These are phyloP conservation scores for Cetoscarus ocellatus DNA, from an alignment of 2,797 vertebrate species.

Conservation along the genomic window DNA sequence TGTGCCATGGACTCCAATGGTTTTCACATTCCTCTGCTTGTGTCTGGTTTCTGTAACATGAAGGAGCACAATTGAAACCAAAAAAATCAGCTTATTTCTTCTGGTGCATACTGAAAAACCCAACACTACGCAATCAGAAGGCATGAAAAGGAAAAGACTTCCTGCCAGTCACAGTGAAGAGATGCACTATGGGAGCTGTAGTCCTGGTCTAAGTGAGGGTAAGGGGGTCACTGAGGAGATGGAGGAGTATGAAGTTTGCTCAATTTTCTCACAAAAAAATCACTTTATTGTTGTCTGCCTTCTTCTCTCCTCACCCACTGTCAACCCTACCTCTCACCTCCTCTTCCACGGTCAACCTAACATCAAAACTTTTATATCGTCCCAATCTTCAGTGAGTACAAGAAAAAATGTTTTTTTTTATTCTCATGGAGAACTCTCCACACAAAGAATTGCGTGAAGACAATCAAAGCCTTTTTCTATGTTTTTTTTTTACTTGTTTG, in stretches of 20 bases:
- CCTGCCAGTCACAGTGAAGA: slow-evolving; percentile 45
- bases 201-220: slow-evolving; percentile 48
- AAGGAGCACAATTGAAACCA: slow-evolving; percentile 49
- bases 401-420: slow-evolving; percentile 44
- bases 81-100: slow-evolving; percentile 36
- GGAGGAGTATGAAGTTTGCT: slow-evolving; percentile 51
- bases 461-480: slow-evolving; percentile 77
- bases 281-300: slow-evolving; percentile 60
- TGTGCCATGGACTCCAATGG: slow-evolving; percentile 29
- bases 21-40: slow-evolving; percentile 56
- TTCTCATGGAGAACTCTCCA: slow-evolving; percentile 48
- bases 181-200: slow-evolving; percentile 62
- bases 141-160: slow-evolving; percentile 23
- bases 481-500: slow-evolving; percentile 59
- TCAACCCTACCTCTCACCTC: slow-evolving; percentile 46
- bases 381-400: slow-evolving; percentile 33
- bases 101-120: slow-evolving; percentile 39
- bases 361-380: slow-evolving; percentile 21
- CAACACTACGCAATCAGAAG: slow-evolving; percentile 43
- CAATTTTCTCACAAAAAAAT: slow-evolving; percentile 65
- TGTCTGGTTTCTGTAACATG: slow-evolving; percentile 49
- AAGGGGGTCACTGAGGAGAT: slow-evolving; percentile 39
- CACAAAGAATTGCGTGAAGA: slow-evolving; percentile 81
- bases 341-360: slow-evolving; percentile 29
- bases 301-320: slow-evolving; percentile 42